A percentile compares a stretch with the other conserved stretches of the same genome.
These are phyloP conservation scores for Brachymystax lenok DNA, from an alignment of 2,797 vertebrate genomes.

Conservation along the genomic window DNA sequence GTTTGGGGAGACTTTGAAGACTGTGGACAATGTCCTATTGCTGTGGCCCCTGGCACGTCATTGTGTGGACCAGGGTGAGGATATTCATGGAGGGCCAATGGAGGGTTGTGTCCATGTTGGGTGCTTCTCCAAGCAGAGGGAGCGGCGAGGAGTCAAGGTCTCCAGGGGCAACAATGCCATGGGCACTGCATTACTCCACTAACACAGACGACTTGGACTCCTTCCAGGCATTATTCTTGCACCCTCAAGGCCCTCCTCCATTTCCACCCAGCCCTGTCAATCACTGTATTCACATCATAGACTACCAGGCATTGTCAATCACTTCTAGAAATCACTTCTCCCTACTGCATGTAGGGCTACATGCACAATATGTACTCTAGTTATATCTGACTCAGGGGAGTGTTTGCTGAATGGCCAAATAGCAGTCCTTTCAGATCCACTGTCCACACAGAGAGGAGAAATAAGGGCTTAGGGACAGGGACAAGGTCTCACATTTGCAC, in stretches of 20 bases:
- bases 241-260: too few species aligned
- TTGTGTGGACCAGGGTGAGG: not conserved
- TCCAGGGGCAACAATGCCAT: constrained; percentile 17
- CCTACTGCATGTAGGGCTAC: not conserved
- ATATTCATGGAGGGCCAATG: not conserved
- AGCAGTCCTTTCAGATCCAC: too few species aligned
- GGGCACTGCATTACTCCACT: constrained; percentile 24
- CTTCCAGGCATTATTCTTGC: constrained; percentile 13
- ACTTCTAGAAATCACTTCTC: too few species aligned
- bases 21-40: constrained; percentile 7
- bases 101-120: constrained; percentile 50
- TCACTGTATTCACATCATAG: constrained; percentile 21
- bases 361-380: too few species aligned
- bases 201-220: constrained; percentile 33
- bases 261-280: not conserved
- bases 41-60: not conserved
- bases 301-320: constrained; percentile 33
- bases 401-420: too few species aligned
- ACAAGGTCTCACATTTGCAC: too few species aligned
- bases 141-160: constrained; percentile 39
- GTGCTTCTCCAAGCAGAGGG: constrained; percentile 31
- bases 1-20: not conserved
- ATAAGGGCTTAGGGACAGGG: too few species aligned
- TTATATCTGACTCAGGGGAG: too few species aligned
- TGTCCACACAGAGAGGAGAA: too few species aligned